Conservation (phyloP, 2,888 invertebrate species). For the Mythimna albipuncta region DNA sequence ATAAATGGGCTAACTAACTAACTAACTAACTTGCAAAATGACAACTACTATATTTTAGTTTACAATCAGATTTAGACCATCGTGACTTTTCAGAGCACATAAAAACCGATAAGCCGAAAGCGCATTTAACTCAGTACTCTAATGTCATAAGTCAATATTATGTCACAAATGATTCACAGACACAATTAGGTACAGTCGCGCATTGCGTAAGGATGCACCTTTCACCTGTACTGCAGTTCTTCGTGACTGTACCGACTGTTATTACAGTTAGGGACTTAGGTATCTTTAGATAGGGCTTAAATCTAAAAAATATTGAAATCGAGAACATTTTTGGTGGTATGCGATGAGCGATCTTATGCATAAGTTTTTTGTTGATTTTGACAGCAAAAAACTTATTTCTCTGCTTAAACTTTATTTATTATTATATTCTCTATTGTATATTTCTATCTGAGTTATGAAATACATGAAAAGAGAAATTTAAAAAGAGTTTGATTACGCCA, state of each 20-base stretch:
- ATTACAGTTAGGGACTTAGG: constrained; percentile 9
- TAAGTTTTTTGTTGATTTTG: no score
- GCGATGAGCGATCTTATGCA: neutral
- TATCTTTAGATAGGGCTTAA: constrained; percentile 18
- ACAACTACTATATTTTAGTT: neutral
- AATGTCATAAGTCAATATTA: constrained; percentile 70
- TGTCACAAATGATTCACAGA: constrained; percentile 62
- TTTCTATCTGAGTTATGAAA: no score
- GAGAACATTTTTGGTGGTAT: neutral
- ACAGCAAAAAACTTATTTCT: no score
- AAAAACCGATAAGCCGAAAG: constrained; percentile 30
- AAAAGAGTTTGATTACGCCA: no score
- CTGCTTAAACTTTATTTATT: no score
- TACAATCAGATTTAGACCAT: neutral
- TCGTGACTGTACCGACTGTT: constrained; percentile 36
- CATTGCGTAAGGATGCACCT: constrained; percentile 71
- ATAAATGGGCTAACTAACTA: no score
- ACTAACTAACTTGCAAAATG: no score
- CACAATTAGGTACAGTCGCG: constrained; percentile 63
- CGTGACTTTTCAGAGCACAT: constrained; percentile 20
- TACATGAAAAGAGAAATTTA: no score
- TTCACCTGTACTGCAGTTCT: constrained; percentile 67
- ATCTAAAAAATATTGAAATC: constrained; percentile 22
- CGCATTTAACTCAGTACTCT: constrained; percentile 34
- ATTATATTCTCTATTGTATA: no score